phyloP scores from a whole-genome alignment of 2,888 invertebrate species.

The Odontocerum albicorne region DNA sequence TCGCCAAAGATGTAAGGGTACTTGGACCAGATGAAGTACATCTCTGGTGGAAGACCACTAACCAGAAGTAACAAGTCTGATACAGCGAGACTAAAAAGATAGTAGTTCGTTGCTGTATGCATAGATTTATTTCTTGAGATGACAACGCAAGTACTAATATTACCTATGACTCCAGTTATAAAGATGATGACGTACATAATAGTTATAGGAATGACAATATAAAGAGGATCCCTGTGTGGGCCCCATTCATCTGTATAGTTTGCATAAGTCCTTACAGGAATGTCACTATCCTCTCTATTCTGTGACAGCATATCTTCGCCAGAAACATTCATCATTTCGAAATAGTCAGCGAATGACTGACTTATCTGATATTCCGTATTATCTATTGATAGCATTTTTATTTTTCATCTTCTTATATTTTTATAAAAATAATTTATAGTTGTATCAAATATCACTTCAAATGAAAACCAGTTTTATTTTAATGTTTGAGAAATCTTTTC shows the following conservation, averaged over 20 bases:
- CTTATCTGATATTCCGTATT: no score
- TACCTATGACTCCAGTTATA: conserved; percentile 77
- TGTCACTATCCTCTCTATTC: conserved; percentile 4
- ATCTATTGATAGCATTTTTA: no score
- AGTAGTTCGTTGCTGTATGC: conserved; percentile 81
- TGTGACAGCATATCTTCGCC: conserved; percentile 4
- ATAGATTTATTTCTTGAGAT: conserved; percentile 80
- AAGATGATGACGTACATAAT: conserved; percentile 78
- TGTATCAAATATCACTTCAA: no score
- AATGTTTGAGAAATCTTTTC: no score
- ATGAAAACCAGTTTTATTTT: no score
- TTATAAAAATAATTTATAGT: no score
- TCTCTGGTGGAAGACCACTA: conserved; percentile 82
- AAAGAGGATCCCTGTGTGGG: conserved; percentile 58
- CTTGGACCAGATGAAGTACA: conserved; percentile 75
- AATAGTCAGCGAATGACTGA: conserved; percentile 31
- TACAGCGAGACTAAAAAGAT: conserved; percentile 82
- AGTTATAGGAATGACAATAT: conserved; percentile 72
- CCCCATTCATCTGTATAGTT: conserved; percentile 39
- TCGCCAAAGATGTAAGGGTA: conserved; percentile 80
- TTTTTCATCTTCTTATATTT: no score
- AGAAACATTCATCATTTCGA: conserved; percentile 27
- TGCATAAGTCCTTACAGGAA: background rate
- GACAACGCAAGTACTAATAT: conserved; percentile 82
- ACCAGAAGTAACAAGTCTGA: conserved; percentile 78